A percentile compares a stretch with the other conserved stretches of the same genome.
Evolutionary conservation across 1,140 invertebrate genomes (phyloP).

Genomic region (Pseudomyrmex pallidus): DNA sequence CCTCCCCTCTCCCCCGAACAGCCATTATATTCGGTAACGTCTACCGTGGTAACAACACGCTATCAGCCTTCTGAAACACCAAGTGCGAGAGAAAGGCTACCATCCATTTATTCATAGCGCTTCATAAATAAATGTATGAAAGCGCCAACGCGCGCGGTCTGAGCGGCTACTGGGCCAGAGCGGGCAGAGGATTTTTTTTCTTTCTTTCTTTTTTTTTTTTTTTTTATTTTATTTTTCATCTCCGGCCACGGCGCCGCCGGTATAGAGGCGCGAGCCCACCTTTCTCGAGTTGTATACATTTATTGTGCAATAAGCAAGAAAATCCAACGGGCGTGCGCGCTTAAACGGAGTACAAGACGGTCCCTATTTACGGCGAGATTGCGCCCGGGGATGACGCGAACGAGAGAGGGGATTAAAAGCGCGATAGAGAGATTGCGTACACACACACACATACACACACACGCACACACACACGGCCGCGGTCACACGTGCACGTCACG

Average conservation of each 20-base stretch:
- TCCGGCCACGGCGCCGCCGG: conserved; percentile 36
- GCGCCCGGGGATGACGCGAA: neutral
- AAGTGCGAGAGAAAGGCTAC: conserved; percentile 76
- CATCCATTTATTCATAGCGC: conserved; percentile 85
- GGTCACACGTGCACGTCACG: conserved; percentile 36
- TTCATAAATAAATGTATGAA: conserved; percentile 85
- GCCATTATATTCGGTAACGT: conserved; percentile 79
- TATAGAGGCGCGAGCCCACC: conserved; percentile 40
- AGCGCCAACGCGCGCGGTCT: conserved; percentile 64
- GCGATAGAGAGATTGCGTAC: conserved; percentile 21
- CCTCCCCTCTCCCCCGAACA: conserved; percentile 58
- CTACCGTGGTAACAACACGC: conserved; percentile 78
- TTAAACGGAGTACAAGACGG: conserved; percentile 54
- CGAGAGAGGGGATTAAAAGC: conserved; percentile 53
- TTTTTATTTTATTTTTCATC: conserved; percentile 63
- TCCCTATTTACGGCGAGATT: conserved; percentile 65
- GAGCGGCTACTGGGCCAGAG: conserved; percentile 68
- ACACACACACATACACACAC: conserved; percentile 26
- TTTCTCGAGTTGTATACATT: conserved; percentile 73
- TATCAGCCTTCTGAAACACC: conserved; percentile 76
- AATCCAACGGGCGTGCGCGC: conserved; percentile 67
- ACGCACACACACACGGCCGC: conserved; percentile 45
- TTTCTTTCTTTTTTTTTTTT: too few species aligned
- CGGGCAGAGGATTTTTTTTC: too few species aligned
- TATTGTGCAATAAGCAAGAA: conserved; percentile 73